Percentiles rank a stretch among this genome's conserved stretches.
These are phyloP conservation scores for Drosophila tani DNA, from an alignment of 1,140 invertebrate genomes.

Conservation along the genomic window DNA sequence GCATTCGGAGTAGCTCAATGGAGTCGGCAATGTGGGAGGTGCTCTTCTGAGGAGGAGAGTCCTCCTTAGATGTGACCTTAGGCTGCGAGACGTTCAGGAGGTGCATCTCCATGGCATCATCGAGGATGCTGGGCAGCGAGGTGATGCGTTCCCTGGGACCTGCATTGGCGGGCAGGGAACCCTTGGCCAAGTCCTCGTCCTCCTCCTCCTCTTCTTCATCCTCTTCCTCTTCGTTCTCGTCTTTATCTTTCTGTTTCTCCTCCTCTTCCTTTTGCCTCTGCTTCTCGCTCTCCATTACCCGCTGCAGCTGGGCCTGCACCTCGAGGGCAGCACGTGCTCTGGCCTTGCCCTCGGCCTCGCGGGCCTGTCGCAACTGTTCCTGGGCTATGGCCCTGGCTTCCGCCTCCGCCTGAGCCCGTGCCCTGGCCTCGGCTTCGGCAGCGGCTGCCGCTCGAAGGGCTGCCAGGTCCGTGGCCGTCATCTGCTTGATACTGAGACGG, in stretches of 20 bases:
- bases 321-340: conserved; percentile 55
- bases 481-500: conserved; percentile 79
- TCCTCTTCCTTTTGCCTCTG: conserved; percentile 16
- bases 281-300: conserved; percentile 46
- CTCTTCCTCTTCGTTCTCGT: conserved; percentile 18
- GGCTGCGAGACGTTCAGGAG: conserved; percentile 36
- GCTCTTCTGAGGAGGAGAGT: conserved; percentile 55
- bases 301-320: conserved; percentile 50
- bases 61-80: conserved; percentile 23
- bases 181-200: conserved; percentile 11
- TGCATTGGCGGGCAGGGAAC: conserved; percentile 10
- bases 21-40: conserved; percentile 63
- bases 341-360: conserved; percentile 49
- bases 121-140: conserved; percentile 52
- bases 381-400: conserved; percentile 57
- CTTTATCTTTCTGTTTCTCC: neutral
- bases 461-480: conserved; percentile 77
- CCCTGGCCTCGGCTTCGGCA: conserved; percentile 53
- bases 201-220: conserved; percentile 12
- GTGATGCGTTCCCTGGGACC: conserved; percentile 45
- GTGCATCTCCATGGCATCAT: conserved; percentile 60
- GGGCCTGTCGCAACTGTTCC: conserved; percentile 45
- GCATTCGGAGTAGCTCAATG: conserved; percentile 70
- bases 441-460: conserved; percentile 68
- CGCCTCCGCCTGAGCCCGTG: conserved; percentile 42